Base-by-base conservation (phyloP, 2,797 vertebrate species). In the Rhabdomys pumilio region DNA sequence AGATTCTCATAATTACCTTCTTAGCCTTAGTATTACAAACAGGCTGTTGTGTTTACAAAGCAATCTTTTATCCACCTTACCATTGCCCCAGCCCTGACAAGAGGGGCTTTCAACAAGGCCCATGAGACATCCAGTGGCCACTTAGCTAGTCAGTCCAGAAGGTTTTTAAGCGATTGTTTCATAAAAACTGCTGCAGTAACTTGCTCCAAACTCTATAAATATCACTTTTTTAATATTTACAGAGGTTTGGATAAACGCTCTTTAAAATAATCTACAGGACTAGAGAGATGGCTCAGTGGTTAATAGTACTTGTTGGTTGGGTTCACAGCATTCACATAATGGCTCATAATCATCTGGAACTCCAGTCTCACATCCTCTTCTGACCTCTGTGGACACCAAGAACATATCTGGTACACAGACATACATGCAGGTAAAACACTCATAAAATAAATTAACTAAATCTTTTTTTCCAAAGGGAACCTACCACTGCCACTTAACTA, bases 81-180 rank as follows among this genome's bases (percentile, higher is more conserved):
- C 65, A 72, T 26, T 50, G 53, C 50, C 65, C 50, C 14, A 29
- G 2, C 7, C 65, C 34, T 47, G 38, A n/a, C 31, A 69, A 69
- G 83, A 10, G 34, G 44, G 38, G 31, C 90, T 86, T 82, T 44
- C 76, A 84, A 77, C 79, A 94, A 61, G 94, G 95, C 7, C 96
- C 75, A 81, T 47, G 44, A 24, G 75, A 96, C 84, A 65, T 41
- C 41, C 69, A 85, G 59, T 80, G 72, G 75, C 53, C 92, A 91
- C 73, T 31, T 6, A 29, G 81, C 95, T 47, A 31, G 61, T 41
- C 41, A 84, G 9, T 26, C 53, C 38, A 34, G 19, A 67, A 94
- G 20, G n/a, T 41, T 55, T 44, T 41, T 95, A 77, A 9, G 31
- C 29, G 14, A 10, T 19, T 17, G 14, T n/a, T 86, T 77, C 31